Evolutionary conservation across 2,113 vertebrate genomes (phyloP).

Genomic region (Pygoscelis adeliae): DNA sequence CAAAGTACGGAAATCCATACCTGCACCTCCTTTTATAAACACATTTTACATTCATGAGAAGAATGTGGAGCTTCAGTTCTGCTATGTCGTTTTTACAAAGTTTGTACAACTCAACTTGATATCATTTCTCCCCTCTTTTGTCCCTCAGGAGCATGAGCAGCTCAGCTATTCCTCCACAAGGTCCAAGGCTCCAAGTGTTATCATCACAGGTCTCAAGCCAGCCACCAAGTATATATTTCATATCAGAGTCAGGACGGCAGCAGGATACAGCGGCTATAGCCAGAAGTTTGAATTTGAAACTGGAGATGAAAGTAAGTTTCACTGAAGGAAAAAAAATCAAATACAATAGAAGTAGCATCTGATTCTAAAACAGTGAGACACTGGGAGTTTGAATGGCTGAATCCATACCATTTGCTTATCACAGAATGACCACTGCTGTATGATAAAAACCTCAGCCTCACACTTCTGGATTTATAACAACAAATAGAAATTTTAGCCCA

Average conservation of each 20-base stretch:
- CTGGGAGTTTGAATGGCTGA: background rate
- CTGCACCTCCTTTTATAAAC: slow-evolving; percentile 11
- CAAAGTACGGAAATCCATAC: slow-evolving; percentile 18
- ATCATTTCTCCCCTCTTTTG: slow-evolving; percentile 69
- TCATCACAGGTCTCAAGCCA: slow-evolving; percentile 91
- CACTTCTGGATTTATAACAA: background rate
- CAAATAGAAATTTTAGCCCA: background rate
- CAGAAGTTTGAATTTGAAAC: slow-evolving; percentile 94
- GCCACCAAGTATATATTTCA: slow-evolving; percentile 93
- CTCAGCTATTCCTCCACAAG: slow-evolving; percentile 94
- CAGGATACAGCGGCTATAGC: slow-evolving; percentile 92
- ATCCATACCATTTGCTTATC: background rate
- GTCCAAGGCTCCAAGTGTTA: slow-evolving; percentile 92
- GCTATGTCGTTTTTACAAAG: slow-evolving; percentile 16
- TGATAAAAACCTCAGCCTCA: background rate
- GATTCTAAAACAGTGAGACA: background rate
- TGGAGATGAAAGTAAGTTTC: slow-evolving; percentile 91
- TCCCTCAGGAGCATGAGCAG: slow-evolving; percentile 90
- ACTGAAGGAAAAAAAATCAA: background rate
- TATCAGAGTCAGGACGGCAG: slow-evolving; percentile 86
- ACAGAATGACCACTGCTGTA: background rate
- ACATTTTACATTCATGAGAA: slow-evolving; percentile 41
- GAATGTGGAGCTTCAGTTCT: slow-evolving; percentile 37
- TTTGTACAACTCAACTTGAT: slow-evolving; percentile 48
- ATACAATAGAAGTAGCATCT: background rate